Percentiles rank a stretch among this genome's conserved stretches.
Conservation (phyloP, 2,888 invertebrate genomes). For the Siphlonurus alternatus region DNA sequence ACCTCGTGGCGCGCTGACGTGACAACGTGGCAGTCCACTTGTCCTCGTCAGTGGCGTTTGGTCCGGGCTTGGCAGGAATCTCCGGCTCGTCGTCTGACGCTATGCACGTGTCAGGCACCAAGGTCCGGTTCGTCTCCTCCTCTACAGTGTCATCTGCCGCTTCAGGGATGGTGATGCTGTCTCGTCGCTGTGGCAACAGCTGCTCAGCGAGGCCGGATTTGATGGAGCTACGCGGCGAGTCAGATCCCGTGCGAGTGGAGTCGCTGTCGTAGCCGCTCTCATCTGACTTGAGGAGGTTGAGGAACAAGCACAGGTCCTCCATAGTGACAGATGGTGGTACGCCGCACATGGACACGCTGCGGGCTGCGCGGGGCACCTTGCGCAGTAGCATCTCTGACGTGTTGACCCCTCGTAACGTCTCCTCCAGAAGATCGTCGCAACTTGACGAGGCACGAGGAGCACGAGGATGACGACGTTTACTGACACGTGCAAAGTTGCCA, state of each 20-base stretch:
- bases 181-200: not conserved
- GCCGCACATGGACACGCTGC: constrained; percentile 7
- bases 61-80: not conserved
- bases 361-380: constrained; percentile 3
- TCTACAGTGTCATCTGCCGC: not conserved
- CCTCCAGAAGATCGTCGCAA: constrained; percentile 10
- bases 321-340: constrained; percentile 13
- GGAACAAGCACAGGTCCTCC: constrained; percentile 16
- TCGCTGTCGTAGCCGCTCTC: constrained; percentile 44
- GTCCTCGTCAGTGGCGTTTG: not conserved
- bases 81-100: not conserved
- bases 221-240: constrained; percentile 31
- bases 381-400: not conserved
- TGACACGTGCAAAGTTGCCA: not conserved
- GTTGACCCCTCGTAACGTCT: not conserved
- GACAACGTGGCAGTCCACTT: not conserved
- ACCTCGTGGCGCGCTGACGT: not conserved
- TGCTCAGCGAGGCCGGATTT: constrained; percentile 11
- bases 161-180: not conserved
- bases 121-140: not conserved
- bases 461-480: not conserved
- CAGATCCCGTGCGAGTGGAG: constrained; percentile 33
- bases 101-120: not conserved
- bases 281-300: constrained; percentile 28
- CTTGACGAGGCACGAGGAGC: constrained; percentile 8